Evolutionary conservation across 2,888 invertebrate genomes (phyloP).

Genomic region (Lasius fuliginosus): DNA sequence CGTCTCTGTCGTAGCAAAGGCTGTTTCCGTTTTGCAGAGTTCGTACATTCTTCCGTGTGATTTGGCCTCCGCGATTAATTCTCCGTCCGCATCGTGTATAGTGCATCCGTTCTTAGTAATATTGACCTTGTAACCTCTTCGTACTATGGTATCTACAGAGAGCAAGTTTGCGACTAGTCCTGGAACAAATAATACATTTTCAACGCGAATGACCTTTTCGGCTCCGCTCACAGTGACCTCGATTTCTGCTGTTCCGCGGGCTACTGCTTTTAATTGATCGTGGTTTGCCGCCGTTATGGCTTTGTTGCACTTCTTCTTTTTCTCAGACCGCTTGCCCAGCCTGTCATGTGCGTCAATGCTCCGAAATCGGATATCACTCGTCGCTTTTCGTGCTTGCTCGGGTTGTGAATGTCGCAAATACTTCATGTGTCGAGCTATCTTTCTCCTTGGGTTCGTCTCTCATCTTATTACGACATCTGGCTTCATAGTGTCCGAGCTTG

Average conservation of each 20-base stretch:
- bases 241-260: slow-evolving; percentile 44
- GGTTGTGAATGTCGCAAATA: background rate
- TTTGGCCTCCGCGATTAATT: slow-evolving; percentile 51
- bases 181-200: slow-evolving; percentile 73
- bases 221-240: background rate
- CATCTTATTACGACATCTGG: background rate
- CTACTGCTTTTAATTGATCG: slow-evolving; percentile 26
- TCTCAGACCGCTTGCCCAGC: background rate
- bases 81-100: slow-evolving; percentile 68
- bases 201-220: slow-evolving; percentile 57
- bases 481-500: slow-evolving; percentile 47
- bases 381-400: background rate
- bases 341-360: slow-evolving; percentile 38
- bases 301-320: background rate
- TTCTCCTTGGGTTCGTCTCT: background rate
- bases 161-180: slow-evolving; percentile 74
- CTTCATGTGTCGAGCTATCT: background rate
- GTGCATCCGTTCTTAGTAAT: slow-evolving; percentile 72
- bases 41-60: slow-evolving; percentile 34
- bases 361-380: slow-evolving; percentile 43
- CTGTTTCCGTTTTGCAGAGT: slow-evolving; percentile 36
- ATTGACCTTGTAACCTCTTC: slow-evolving; percentile 16
- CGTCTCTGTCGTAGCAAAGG: background rate
- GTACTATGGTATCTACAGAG: slow-evolving; percentile 64
- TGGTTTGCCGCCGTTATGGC: slow-evolving; percentile 38